Evolutionary conservation across 2,797 vertebrate genomes (phyloP).

Genomic region (Syndactyla subalaris): DNA sequence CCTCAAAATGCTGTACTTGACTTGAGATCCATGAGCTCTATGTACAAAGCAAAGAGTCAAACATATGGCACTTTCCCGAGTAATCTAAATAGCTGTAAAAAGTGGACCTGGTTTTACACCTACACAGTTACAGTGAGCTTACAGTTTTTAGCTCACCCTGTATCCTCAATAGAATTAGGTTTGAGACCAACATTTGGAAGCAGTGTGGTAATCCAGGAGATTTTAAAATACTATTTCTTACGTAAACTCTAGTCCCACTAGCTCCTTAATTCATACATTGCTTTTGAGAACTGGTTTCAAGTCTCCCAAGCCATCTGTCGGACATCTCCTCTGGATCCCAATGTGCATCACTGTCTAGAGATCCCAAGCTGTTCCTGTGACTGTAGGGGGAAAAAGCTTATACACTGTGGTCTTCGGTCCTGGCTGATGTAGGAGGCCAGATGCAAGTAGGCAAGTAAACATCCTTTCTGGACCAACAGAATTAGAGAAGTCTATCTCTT

Average conservation of each 20-base stretch:
- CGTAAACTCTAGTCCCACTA: not conserved
- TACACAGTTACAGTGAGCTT: not conserved
- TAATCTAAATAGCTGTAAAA: not conserved
- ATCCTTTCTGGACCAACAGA: not conserved
- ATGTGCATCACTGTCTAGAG: not conserved
- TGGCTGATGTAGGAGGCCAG: not conserved
- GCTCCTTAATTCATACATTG: not conserved
- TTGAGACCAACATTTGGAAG: not conserved
- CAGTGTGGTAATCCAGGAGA: not conserved
- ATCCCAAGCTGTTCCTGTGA: slow-evolving; percentile 3
- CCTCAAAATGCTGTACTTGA: not conserved
- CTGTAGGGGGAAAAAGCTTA: not conserved
- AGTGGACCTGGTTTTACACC: not conserved
- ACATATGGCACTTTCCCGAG: not conserved
- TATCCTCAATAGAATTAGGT: not conserved
- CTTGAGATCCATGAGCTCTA: not conserved
- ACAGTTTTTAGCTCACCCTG: not conserved
- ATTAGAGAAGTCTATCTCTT: not conserved
- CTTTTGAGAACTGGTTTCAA: not conserved
- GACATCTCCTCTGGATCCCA: not conserved
- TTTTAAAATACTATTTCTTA: not conserved
- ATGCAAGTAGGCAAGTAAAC: slow-evolving; percentile 2
- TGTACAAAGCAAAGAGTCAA: not conserved
- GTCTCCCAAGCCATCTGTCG: not conserved
- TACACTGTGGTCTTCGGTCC: not conserved